Evolutionary conservation across 2,888 invertebrate genomes (phyloP).

Genomic region (Agrotis segetum): DNA sequence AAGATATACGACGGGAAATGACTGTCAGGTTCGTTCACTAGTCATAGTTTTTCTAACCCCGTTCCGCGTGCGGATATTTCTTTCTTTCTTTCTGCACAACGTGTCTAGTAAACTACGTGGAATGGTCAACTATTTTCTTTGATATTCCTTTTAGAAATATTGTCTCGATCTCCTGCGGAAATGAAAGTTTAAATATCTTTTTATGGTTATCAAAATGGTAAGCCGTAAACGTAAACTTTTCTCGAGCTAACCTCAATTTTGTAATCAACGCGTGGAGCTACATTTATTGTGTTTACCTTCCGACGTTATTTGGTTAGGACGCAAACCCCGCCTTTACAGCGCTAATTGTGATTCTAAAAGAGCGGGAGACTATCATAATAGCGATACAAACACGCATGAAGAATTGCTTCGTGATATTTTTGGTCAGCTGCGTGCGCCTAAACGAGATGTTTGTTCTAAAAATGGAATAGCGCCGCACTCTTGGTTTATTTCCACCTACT

Average conservation of each 20-base stretch:
- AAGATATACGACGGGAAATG: slow-evolving; percentile 87
- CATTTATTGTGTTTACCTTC: slow-evolving; percentile 70
- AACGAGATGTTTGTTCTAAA: slow-evolving; percentile 77
- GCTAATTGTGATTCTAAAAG: slow-evolving; percentile 77
- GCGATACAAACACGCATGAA: slow-evolving; percentile 60
- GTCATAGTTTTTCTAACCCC: slow-evolving; percentile 80
- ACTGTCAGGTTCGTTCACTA: slow-evolving; percentile 81
- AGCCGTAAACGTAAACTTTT: slow-evolving; percentile 29
- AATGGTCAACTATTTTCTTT: slow-evolving; percentile 54
- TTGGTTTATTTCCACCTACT: slow-evolving; percentile 78
- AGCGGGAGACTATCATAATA: slow-evolving; percentile 53
- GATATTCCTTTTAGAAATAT: slow-evolving; percentile 27
- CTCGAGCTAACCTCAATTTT: slow-evolving; percentile 61
- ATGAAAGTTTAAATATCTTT: slow-evolving; percentile 39
- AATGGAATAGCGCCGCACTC: slow-evolving; percentile 71
- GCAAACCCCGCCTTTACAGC: slow-evolving; percentile 70
- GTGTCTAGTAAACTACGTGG: slow-evolving; percentile 46
- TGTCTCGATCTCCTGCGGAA: slow-evolving; percentile 9
- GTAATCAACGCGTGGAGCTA: slow-evolving; percentile 62
- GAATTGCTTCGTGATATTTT: slow-evolving; percentile 70
- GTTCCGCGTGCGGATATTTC: slow-evolving; percentile 65
- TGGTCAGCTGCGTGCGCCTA: slow-evolving; percentile 66
- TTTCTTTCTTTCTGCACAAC: slow-evolving; percentile 60
- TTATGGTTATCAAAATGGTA: slow-evolving; percentile 25
- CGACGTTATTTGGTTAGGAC: slow-evolving; percentile 80